These are phyloP conservation scores for Maconellicoccus hirsutus DNA, from an alignment of 1,140 invertebrate species.

Conservation along the genomic window DNA sequence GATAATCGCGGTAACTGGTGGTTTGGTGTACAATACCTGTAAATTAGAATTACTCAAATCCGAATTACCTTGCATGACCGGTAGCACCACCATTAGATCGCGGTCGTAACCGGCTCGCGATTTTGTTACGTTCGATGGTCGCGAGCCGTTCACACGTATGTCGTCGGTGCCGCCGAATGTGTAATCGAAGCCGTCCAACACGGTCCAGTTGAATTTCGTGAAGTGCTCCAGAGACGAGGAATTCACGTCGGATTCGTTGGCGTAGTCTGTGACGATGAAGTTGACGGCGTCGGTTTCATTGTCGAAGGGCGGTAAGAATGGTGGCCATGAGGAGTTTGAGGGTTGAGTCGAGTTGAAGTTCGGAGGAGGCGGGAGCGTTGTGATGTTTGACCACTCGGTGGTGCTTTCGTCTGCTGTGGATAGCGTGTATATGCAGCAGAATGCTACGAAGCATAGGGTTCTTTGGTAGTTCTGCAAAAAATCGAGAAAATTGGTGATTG, in stretches of 20 bases:
- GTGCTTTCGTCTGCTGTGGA: not conserved
- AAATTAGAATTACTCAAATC: conserved; percentile 6
- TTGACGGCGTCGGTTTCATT: not conserved
- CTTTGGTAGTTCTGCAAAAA: not conserved
- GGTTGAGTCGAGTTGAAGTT: not conserved
- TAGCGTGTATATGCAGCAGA: not conserved
- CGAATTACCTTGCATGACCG: conserved; percentile 16
- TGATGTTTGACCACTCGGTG: not conserved
- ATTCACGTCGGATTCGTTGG: not conserved
- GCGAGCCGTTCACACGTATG: not conserved
- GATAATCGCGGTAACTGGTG: conserved; percentile 10
- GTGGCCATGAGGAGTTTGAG: not conserved
- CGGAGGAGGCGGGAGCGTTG: not conserved
- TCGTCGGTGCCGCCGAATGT: not conserved
- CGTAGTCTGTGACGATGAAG: not conserved
- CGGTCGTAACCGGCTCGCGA: not conserved
- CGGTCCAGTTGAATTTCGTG: not conserved
- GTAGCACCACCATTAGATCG: not conserved
- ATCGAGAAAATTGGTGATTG: too few relatives aligned
- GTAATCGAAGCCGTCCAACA: not conserved
- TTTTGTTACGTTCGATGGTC: not conserved
- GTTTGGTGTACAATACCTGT: conserved; percentile 1
- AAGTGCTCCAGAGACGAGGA: not conserved
- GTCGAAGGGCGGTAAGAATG: not conserved
- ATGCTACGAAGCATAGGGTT: not conserved